Conservation (phyloP, 1,140 invertebrate species). For the Meloidogyne exigua region DNA sequence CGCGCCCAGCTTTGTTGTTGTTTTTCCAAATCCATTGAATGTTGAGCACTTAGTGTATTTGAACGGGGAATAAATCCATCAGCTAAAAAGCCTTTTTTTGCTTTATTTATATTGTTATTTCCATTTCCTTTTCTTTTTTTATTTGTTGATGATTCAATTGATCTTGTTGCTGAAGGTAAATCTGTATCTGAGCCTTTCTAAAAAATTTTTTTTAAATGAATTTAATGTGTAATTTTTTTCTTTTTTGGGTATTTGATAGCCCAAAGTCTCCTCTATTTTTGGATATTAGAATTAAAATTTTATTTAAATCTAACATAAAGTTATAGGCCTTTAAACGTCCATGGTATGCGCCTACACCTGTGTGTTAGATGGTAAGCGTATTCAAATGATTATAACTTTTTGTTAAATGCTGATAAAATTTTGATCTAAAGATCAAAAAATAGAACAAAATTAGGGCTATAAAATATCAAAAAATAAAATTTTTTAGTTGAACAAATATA, state of each 20-base stretch:
- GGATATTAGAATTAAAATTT: too few species aligned
- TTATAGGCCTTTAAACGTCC: too few species aligned
- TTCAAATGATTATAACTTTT: not conserved
- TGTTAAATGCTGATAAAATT: not conserved
- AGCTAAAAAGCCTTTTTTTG: conserved; percentile 1
- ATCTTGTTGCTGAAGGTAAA: not conserved
- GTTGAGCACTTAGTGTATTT: conserved; percentile 18
- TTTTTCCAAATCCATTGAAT: conserved; percentile 6
- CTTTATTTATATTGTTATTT: not conserved
- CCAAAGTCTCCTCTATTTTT: too few species aligned
- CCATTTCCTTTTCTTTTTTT: conserved; percentile 1
- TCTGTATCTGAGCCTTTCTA: conserved; percentile 27
- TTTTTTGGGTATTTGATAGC: not conserved
- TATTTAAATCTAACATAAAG: too few species aligned
- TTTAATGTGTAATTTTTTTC: not conserved
- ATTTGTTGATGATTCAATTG: conserved; percentile 1
- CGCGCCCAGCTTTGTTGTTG: conserved; percentile 2
- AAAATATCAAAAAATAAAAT: not conserved
- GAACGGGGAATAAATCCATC: conserved; percentile 12
- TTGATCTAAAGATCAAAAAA: not conserved
- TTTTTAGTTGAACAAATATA: not conserved
- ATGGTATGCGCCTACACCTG: too few species aligned
- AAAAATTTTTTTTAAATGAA: not conserved
- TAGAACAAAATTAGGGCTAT: not conserved
- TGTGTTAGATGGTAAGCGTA: too few species aligned